phyloP scores from a whole-genome alignment of 2,888 invertebrate species.

The Eremobia ochroleuca region DNA sequence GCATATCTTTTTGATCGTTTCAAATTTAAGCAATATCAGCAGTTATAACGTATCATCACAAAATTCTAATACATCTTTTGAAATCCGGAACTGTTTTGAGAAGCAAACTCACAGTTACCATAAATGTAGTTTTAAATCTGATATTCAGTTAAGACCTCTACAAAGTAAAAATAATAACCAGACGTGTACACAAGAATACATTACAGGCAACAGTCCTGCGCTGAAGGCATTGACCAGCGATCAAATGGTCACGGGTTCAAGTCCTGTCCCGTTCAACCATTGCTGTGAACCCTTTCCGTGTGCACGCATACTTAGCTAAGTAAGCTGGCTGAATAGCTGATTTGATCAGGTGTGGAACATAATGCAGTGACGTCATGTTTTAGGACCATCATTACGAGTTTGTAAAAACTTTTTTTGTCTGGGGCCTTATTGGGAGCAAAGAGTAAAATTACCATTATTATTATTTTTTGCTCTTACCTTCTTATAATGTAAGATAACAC shows the following conservation, averaged over 20 bases:
- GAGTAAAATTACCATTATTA: no score
- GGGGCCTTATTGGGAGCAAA: neutral
- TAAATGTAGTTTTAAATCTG: neutral
- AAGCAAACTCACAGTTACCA: neutral
- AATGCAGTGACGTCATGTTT: neutral
- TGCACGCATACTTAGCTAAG: slow-evolving; percentile 22
- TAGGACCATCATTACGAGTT: neutral
- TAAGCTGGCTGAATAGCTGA: neutral
- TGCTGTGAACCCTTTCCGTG: slow-evolving; percentile 42
- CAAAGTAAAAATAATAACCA: slow-evolving; percentile 32
- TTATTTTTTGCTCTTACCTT: no score
- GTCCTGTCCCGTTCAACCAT: slow-evolving; percentile 42
- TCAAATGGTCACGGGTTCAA: slow-evolving; percentile 62
- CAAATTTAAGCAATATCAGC: neutral
- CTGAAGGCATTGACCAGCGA: slow-evolving; percentile 61
- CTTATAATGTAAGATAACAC: neutral
- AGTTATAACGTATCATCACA: no score
- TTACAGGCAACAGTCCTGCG: slow-evolving; percentile 37
- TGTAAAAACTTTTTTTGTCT: neutral
- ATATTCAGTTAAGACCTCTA: neutral
- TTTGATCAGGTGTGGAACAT: neutral
- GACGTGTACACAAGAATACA: slow-evolving; percentile 28
- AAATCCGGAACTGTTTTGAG: no score
- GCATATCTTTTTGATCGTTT: neutral
- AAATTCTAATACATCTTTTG: neutral